Conservation (phyloP, 2,113 vertebrate species). For the Engystomops pustulosus region DNA sequence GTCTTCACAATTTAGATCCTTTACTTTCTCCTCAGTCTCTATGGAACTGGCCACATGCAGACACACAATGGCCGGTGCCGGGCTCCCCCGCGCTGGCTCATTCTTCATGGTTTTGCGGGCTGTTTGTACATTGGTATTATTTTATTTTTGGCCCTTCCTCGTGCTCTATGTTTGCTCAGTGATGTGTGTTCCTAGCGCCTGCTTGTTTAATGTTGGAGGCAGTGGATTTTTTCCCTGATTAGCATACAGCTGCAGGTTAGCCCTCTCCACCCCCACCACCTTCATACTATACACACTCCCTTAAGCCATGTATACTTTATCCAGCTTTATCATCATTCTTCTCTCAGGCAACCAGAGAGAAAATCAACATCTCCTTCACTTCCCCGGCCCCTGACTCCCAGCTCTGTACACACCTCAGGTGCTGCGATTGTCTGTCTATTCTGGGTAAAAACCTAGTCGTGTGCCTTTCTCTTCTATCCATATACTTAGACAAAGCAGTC, state of each 20-base stretch:
- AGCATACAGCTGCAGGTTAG: constrained; percentile 91
- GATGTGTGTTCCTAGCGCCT: constrained; percentile 80
- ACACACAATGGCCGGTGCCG: neutral
- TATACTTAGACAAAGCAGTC: neutral
- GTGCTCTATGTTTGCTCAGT: constrained; percentile 81
- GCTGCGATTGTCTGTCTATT: neutral
- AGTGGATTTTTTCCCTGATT: constrained; percentile 80
- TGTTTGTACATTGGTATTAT: constrained; percentile 66
- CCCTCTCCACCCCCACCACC: constrained; percentile 58
- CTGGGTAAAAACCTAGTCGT: neutral
- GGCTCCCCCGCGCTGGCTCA: constrained; percentile 1
- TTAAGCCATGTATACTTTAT: constrained; percentile 66
- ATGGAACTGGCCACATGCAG: constrained; percentile 27
- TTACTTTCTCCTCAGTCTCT: constrained; percentile 27
- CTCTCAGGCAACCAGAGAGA: constrained; percentile 62
- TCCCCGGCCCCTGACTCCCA: neutral
- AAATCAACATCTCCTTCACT: constrained; percentile 67
- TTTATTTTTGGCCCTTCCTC: constrained; percentile 74
- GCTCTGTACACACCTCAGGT: neutral
- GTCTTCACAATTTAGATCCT: constrained; percentile 20
- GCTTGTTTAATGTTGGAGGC: constrained; percentile 66
- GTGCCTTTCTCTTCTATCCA: neutral
- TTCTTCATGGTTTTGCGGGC: constrained; percentile 8
- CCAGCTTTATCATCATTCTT: constrained; percentile 67
- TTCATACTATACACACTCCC: constrained; percentile 33